A percentile compares a stretch with the other conserved stretches of the same genome.
phyloP scores from a whole-genome alignment of 2,113 vertebrate genomes.

The Chascanopsetta lugubris region DNA sequence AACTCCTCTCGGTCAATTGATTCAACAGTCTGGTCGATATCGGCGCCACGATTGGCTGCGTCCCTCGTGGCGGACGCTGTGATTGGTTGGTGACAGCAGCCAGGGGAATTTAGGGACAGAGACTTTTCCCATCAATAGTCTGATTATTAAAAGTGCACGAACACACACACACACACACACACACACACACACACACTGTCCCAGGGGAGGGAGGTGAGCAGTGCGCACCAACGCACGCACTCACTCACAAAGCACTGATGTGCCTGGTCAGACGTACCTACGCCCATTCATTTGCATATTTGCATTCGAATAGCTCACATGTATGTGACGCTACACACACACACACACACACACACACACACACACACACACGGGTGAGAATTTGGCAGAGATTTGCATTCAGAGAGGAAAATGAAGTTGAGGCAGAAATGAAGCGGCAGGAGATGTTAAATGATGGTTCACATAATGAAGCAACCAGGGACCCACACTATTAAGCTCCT shows the following conservation, averaged over 20 bases:
- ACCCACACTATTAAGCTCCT: constrained; percentile 41
- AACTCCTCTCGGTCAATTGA: constrained; percentile 43
- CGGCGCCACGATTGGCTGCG: constrained; percentile 43
- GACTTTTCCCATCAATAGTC: constrained; percentile 48
- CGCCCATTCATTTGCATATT: constrained; percentile 43
- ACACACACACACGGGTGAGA: constrained; percentile 36
- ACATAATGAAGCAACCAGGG: constrained; percentile 66
- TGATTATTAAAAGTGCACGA: constrained; percentile 67
- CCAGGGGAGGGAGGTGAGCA: background rate
- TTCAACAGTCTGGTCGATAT: constrained; percentile 57
- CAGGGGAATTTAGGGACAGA: constrained; percentile 30
- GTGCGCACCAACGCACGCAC: background rate
- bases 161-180: constrained; percentile 30
- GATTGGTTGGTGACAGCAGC: constrained; percentile 34
- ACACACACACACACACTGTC: constrained; percentile 7
- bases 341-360: constrained; percentile 18
- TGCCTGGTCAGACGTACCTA: constrained; percentile 39
- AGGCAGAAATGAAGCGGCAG: constrained; percentile 53
- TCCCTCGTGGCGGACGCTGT: constrained; percentile 20
- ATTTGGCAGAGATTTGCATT: constrained; percentile 59
- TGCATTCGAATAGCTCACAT: constrained; percentile 54
- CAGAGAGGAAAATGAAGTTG: constrained; percentile 58
- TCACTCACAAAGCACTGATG: constrained; percentile 25
- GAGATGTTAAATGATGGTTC: constrained; percentile 52
- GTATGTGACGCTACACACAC: constrained; percentile 12